Conservation (phyloP, 64 coral and sea anemone species). For the Porites australiensis region DNA sequence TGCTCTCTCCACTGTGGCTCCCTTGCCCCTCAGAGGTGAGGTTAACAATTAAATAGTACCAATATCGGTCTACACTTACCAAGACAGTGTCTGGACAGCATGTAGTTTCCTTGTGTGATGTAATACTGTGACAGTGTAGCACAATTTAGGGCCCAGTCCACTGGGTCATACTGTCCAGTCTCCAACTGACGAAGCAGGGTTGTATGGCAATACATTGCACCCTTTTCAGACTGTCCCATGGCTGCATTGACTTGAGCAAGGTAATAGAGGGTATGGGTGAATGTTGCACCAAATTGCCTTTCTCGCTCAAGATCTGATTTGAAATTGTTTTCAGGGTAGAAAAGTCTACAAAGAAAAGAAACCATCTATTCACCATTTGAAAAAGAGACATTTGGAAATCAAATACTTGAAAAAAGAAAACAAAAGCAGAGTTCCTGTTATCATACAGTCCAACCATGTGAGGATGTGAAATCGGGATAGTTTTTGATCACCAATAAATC, state of each 20-base stretch:
- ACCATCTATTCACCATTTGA: not conserved
- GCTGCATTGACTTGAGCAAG: slow-evolving; percentile 93
- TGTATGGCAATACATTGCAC: slow-evolving; percentile 88
- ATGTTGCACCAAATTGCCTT: slow-evolving; percentile 75
- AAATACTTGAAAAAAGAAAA: too few relatives aligned
- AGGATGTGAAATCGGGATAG: too few relatives aligned
- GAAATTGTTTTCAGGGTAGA: slow-evolving; percentile 79
- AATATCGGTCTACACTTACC: slow-evolving; percentile 54
- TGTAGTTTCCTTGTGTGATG: slow-evolving; percentile 87
- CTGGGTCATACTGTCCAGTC: slow-evolving; percentile 86
- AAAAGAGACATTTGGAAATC: not conserved
- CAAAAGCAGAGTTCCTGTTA: too few relatives aligned
- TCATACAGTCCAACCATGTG: too few relatives aligned
- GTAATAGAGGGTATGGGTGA: slow-evolving; percentile 94
- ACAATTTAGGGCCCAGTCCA: slow-evolving; percentile 96
- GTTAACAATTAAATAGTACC: not conserved
- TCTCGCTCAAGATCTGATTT: slow-evolving; percentile 82
- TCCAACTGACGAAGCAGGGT: slow-evolving; percentile 88
- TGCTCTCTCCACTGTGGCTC: too few relatives aligned
- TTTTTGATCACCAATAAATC: too few relatives aligned
- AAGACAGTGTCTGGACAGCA: slow-evolving; percentile 88
- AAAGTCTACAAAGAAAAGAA: slow-evolving; percentile 63
- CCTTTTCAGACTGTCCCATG: slow-evolving; percentile 69
- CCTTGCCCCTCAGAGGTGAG: too few relatives aligned
- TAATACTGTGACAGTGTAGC: slow-evolving; percentile 97